Base-by-base conservation (phyloP, 2,888 invertebrate species). In the Sussaba pulchella region DNA sequence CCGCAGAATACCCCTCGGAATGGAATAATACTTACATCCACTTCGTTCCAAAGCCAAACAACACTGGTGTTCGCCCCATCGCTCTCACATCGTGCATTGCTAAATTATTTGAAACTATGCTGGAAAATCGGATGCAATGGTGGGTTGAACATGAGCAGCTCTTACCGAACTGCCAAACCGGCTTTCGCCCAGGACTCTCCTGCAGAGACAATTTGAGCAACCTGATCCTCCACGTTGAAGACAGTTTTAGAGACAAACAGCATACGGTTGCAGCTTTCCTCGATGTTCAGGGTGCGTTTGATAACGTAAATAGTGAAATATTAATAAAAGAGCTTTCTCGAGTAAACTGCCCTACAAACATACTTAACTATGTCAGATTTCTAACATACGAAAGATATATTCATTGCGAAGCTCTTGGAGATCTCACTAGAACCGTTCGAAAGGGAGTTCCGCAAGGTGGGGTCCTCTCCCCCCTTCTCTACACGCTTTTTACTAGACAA, bases 101-200 rank as follows among this genome's bases (percentile, higher is more conserved):
- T 19, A 86, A 86, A 81, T 24, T 85, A 0, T 79, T 84, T 24
- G 82, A 86, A 76, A 57, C 79, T 1, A 73, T 85, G 17, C 12
- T 84, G 1, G 84, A 84, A 64, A 83, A 78, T 21, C 50, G 81
- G 24, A 50, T 83, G 31, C 66, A 73, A 17, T 78, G 79, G 82
- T 82, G 79, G 79, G 14, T 71, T 2, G 84, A 86, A 50, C 17
- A 31, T 5, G 72, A 84, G 0, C 59, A 80, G 12, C 8, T 83
- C 0, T 12, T 85, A 0, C 82, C 83, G 5, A 6, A 24, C 1
- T 63, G 45, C 47, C 81, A 84, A 72, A 47, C 61, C 12, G 85
- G 84, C 0, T 85, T 86, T 47, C 52, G 80, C 0, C 73, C 77
- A 26, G 83, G 84, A 0, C 50, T 47, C 9, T 82, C 80, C 0